A percentile compares a stretch with the other conserved stretches of the same genome.
Conservation (phyloP, 2,797 vertebrate species). For the Jordanella pulchra region DNA sequence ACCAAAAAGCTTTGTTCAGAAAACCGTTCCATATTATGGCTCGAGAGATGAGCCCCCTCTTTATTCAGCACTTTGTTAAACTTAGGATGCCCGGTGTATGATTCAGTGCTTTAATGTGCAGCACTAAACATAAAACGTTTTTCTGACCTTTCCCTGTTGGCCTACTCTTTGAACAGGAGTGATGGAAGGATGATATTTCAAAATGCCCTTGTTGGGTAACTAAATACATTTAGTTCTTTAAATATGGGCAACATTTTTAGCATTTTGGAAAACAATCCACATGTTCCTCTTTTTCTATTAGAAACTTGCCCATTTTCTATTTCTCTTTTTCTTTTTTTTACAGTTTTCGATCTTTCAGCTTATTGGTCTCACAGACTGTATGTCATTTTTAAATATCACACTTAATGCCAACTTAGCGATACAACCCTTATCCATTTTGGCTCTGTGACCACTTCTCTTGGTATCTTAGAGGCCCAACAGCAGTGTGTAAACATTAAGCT, state of each 20-base stretch:
- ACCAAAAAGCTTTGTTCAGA: neutral
- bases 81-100: neutral
- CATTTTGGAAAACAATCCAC: neutral
- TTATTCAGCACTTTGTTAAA: neutral
- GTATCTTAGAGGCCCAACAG: neutral
- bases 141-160: neutral
- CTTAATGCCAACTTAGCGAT: neutral
- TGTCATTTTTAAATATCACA: too few species aligned
- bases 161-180: neutral
- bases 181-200: neutral
- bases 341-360: neutral
- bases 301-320: neutral
- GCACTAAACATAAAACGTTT: neutral
- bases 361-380: neutral
- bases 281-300: neutral
- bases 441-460: neutral
- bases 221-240: neutral
- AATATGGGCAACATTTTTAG: neutral
- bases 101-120: neutral
- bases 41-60: neutral
- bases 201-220: neutral
- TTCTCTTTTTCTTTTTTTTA: neutral
- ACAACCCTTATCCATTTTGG: neutral
- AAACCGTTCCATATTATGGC: neutral
- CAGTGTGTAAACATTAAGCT: neutral